Evolutionary conservation across 2,113 vertebrate genomes (phyloP), one percentile per base, ranked within the genome.

Genomic region (Gadus macrocephalus): DNA sequence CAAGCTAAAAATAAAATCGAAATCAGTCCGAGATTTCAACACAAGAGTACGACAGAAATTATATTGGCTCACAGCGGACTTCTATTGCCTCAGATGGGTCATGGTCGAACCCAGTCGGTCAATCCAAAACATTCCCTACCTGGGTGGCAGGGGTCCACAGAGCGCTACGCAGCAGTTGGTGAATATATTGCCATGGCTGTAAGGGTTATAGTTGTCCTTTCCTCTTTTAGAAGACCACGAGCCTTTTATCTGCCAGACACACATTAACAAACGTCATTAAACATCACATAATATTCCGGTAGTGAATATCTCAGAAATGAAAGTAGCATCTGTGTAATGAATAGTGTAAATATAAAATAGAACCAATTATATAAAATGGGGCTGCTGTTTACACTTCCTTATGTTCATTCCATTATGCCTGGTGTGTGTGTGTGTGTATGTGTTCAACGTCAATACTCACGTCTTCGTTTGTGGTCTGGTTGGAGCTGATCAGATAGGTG

Each of bases 401-500:
- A 25, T 25, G 15, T 64, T 8, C 68, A 38, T 55, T 5, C 17
- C 55, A 17, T 25, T 25, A 25, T 35, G 31, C 31, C 31, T 35
- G 31, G 17, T 9, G 11, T 61, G 58, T 68, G 35, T 69, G 15
- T 38, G 25, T n/a, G 17, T 69, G 15, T 20, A 2, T 49, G 56
- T 62, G 59, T 35, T 5, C n/a, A 14, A 55, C 3, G 16, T 31
- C 19, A 63, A 55, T 86, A 95, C 97, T 98, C 91, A 99, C 97
- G 62, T 99, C 97, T 90, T 99, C 97, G 66, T 99, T 99, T 55
- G 97, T 99, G 56, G 97, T 99, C 94, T 99, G 97, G 93, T 99
- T 99, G 89, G 97, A 99, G 92, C 96, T 96, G 92, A 99, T 97
- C 87, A 99, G 90, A 88, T 99, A 99, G 0, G 97, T 99, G 88